Conservation (phyloP, 2,888 invertebrate genomes). For the Argyresthia albistria region DNA sequence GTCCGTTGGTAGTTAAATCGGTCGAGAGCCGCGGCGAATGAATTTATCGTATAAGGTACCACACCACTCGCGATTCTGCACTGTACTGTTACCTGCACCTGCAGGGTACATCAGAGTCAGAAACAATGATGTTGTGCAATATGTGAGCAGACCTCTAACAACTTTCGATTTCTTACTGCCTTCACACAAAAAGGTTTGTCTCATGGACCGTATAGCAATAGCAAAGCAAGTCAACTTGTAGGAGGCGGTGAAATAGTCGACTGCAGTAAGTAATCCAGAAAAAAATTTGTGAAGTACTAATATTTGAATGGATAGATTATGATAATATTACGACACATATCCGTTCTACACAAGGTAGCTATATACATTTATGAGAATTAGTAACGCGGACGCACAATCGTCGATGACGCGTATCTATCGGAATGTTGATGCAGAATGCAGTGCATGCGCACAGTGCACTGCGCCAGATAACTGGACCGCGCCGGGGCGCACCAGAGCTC, state of each 20-base stretch:
- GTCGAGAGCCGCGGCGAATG: conserved; percentile 17
- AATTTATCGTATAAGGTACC: neutral
- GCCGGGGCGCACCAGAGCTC: conserved; percentile 6
- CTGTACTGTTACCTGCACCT: too few relatives aligned
- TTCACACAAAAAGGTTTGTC: too few relatives aligned
- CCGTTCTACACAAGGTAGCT: too few relatives aligned
- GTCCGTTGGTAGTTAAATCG: conserved; percentile 19
- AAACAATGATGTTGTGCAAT: conserved; percentile 55
- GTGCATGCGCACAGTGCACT: conserved; percentile 42
- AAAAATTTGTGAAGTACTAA: too few relatives aligned
- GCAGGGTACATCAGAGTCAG: conserved; percentile 9
- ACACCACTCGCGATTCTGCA: conserved; percentile 18
- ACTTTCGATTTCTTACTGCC: conserved; percentile 39
- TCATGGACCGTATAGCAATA: too few relatives aligned
- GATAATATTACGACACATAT: too few relatives aligned
- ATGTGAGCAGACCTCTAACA: conserved; percentile 17
- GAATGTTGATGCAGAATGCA: conserved; percentile 61
- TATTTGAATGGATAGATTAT: too few relatives aligned
- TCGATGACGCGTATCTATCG: conserved; percentile 50
- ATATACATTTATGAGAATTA: neutral
- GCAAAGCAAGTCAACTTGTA: too few relatives aligned
- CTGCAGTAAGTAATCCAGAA: too few relatives aligned
- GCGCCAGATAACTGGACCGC: conserved; percentile 23
- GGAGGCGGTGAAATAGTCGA: too few relatives aligned
- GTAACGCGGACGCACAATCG: conserved; percentile 29